Base-by-base conservation (phyloP, 2,797 vertebrate genomes). In the Diglossa cyanea region DNA sequence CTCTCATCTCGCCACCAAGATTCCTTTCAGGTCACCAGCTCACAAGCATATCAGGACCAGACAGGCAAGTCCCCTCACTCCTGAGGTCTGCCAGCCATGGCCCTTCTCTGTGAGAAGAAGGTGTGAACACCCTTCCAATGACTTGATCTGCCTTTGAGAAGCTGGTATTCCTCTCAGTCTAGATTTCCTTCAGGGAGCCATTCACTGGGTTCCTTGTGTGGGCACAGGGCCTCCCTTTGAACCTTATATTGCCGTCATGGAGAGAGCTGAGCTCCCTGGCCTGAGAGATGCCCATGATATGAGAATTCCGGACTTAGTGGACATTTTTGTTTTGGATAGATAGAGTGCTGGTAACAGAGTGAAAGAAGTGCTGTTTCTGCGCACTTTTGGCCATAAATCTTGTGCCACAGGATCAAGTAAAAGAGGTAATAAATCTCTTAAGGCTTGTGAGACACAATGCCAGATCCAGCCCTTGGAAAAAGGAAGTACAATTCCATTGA, bases 351-450 rank as follows among this genome's bases (percentile, higher is more conserved):
- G 39, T 96, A 30, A 74, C 68, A 51, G 87, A 85, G 65, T 61
- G 61, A 88, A 85, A 93, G 80, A 95, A 95, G 67, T 82, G 75
- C 76, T 94, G 74, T 75, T 96, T 95, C 83, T 86, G 94, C 93
- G 89, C 86, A 92, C 72, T 95, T 97, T 80, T 53, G 70, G 79
- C 82, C 94, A 93, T 91, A 95, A 96, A 92, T 97, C 94, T 97
- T 95, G 65, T 94, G 92, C 85, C 83, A 96, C 77, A 91, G 88
- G 91, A 94, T 96, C 90, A 96, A 91, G 77, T 96, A 86, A 71
- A 79, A 91, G n/a, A 61, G 39, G 71, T 74, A 91, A 89, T 96
- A 90, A 80, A 93, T 96, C 97, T 97, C 95, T 84, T 86, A 92
- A 93, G 74, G 18, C 54, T 75, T 94, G 53, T 63, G 57, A 91